Evolutionary conservation across 1,140 invertebrate genomes (phyloP), one percentile per base, ranked within the genome.

Genomic region (Hydropsyche tenuis): DNA sequence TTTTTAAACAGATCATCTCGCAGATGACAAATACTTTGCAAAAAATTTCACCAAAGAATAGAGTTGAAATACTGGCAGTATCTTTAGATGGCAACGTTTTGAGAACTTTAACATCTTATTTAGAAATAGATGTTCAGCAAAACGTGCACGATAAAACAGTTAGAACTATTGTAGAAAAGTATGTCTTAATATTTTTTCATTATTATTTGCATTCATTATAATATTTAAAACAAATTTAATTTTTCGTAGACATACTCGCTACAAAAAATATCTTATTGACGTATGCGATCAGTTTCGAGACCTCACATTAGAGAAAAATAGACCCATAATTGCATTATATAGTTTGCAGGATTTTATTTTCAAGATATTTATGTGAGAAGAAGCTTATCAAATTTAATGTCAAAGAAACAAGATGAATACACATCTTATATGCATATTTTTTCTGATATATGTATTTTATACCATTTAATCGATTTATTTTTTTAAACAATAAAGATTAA

Each of bases 261-360:
- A 88, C 73, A 88, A 88, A 77, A 88, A 89, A 74, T 87, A 88
- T 73, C 81, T 90, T 43, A 82, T 85, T 68, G 79, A 87, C 72
- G 82, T 90, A 18, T 88, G 87, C 78, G 88, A 90, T 77, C 81
- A 87, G 80, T 86, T 91, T 75, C 84, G 83, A 73, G 83, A 87
- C 73, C 74, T 84, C 7, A 81, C 83, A 43, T 84, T 80, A 76
- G 86, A 88, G 75, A 87, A 87, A 75, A 81, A 81, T 73, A 84
- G 82, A 73, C 85, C 87, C 6, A 82, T 87, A 51, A 79, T 90
- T 12, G 84, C 87, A 74, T 78, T 90, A 48, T 90, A 88, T 79
- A 88, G 88, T 79, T 76, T 88, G 37, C 72, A 70, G 7, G 86
- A 87, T 53, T 79, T 73, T 63, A 75, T 76, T 48, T 82, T 79